Base-by-base conservation (phyloP, 2,888 invertebrate genomes). In the Tetheella fluctuosa region DNA sequence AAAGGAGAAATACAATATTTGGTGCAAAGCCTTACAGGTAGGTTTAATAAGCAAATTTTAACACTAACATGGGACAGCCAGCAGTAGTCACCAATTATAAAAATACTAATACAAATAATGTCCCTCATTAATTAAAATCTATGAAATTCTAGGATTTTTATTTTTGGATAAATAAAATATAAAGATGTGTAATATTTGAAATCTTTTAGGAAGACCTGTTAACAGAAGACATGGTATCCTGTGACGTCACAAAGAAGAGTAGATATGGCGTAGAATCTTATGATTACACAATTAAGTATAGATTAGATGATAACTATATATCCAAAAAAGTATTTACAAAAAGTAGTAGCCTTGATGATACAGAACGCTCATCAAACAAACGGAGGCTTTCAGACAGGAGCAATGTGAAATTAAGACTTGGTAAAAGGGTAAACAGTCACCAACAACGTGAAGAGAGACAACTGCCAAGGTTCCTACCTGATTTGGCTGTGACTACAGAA, bases 191-290 rank as follows among this genome's bases (percentile, higher is more conserved):
- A n/a, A 39, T 39, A n/a, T 39, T 39, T n/a, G 3, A 7, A 15
- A 39, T 48, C 6, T 90, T 91, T n/a, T 95, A 97, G 90, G 97
- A 97, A 81, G 97, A 97, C 70, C 94, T 96, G 0, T 86, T 98
- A 58, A 95, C 96, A 28, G 96, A 97, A 80, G 96, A 96, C 73
- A 94, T 98, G 89, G 95, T 95, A 13, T 95, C 95, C 52, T 97
- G 97, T 86, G 96, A 96, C 85, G 97, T 97, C 12, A 95, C 95
- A 88, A 86, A 95, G 91, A 77, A 94, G 88, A 81, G 94, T 90
- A 81, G 94, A 94, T 84, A 95, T 94, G 90, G 95, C 81, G 96
- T 97, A 58, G 97, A 97, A 87, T 95, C 95, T 83, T 97, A 97
- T 86, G 95, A 96, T 86, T 96, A 95, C 83, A 94, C 94, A 48